Base-by-base conservation (phyloP, 2,797 vertebrate species). In the Loriculus beryllinus region DNA sequence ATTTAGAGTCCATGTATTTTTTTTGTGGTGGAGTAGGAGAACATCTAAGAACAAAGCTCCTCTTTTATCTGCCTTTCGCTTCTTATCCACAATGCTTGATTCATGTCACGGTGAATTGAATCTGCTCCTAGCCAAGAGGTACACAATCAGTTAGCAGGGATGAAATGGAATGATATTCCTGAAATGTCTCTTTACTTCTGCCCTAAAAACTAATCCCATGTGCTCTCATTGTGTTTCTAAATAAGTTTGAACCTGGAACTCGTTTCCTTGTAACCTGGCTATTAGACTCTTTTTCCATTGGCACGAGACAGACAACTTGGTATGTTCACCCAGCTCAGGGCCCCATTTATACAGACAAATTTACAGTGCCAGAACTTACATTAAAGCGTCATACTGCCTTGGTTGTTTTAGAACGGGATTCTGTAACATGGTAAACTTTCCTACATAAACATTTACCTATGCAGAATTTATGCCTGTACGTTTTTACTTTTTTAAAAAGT, bases 371-470 rank as follows among this genome's bases (percentile, higher is more conserved):
- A 94, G 93, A 79, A 94, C 72, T 92, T 95, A 89, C 89, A 93
- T 96, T 96, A 95, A 94, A 96, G 80, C 20, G 0, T 93, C 91
- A 92, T 94, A 96, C 93, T 94, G 76, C 91, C 69, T 69, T 63
- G 81, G 91, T 63, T 96, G 86, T 95, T 95, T 95, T 81, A 83
- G 77, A 91, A 84, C 86, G 56, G 89, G 84, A 85, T 83, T 92
- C 82, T 81, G 47, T 94, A 91, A 90, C 91, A 72, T 56, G 91
- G 82, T 92, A 95, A 95, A 95, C 80, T 94, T 95, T 90, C 93
- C 92, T 96, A 94, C 45, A 92, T 82, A 96, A 96, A 96, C 85
- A 93, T 96, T 96, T 95, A 90, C 94, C 77, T 83, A 86, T 14
- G 74, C 35, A 69, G 70, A 94, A 94, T 96, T 95, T 94, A 96